These are phyloP conservation scores for Periphyllus acericola DNA, from an alignment of 2,888 invertebrate species.

Conservation along the genomic window DNA sequence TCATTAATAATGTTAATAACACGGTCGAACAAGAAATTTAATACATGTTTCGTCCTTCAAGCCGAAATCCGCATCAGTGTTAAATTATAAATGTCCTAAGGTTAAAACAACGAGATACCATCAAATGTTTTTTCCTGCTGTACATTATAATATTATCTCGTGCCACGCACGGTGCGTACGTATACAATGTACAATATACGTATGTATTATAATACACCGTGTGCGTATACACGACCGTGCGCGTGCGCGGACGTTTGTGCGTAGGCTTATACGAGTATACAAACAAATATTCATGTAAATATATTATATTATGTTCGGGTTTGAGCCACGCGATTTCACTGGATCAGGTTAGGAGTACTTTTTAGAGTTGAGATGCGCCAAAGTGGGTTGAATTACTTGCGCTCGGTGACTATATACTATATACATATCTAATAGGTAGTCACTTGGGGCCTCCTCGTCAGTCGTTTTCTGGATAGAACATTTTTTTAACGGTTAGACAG, in stretches of 20 bases:
- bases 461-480: too few species aligned
- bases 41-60: slow-evolving; percentile 45
- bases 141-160: slow-evolving; percentile 28
- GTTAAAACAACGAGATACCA: slow-evolving; percentile 44
- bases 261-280: not conserved
- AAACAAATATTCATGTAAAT: too few species aligned
- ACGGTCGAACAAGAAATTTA: slow-evolving; percentile 34
- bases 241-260: too few species aligned
- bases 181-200: not conserved
- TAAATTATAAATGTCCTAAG: slow-evolving; percentile 41
- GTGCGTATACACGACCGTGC: too few species aligned
- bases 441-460: too few species aligned
- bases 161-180: not conserved
- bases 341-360: not conserved
- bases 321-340: not conserved
- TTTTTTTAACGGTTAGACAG: too few species aligned
- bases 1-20: slow-evolving; percentile 35
- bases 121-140: not conserved
- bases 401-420: too few species aligned
- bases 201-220: not conserved
- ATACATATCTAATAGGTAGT: too few species aligned
- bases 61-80: slow-evolving; percentile 49
- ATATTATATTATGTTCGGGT: not conserved
- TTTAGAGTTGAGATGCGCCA: too few species aligned
- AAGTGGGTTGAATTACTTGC: too few species aligned